A percentile compares a stretch with the other conserved stretches of the same genome.
Conservation (phyloP, 2,888 invertebrate species). For the Dicranocentrus wangi region DNA sequence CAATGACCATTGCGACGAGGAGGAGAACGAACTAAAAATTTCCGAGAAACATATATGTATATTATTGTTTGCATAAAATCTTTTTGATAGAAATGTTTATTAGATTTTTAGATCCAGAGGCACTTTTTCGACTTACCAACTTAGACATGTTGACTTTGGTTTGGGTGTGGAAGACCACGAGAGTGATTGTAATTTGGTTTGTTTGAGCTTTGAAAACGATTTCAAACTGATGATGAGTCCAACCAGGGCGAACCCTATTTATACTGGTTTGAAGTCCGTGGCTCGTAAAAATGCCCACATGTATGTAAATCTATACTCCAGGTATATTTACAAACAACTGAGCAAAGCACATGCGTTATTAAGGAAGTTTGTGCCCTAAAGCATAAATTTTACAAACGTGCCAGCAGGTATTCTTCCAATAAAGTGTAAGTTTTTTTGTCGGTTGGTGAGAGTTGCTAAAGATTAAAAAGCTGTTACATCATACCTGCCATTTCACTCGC, state of each 20-base stretch:
- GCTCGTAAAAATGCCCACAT: neutral
- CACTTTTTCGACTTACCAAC: constrained; percentile 58
- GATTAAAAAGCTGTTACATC: constrained; percentile 1
- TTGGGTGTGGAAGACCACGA: constrained; percentile 51
- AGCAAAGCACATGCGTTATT: neutral
- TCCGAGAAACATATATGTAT: constrained; percentile 13
- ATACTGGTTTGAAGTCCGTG: neutral
- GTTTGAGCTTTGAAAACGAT: constrained; percentile 22
- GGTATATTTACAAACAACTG: neutral
- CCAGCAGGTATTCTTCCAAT: constrained; percentile 1
- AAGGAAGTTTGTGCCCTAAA: neutral
- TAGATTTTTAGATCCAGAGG: neutral
- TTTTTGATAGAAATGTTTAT: constrained; percentile 5
- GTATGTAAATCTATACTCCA: too few relatives aligned
- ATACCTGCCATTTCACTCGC: neutral
- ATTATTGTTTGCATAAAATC: too few relatives aligned
- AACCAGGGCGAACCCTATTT: neutral
- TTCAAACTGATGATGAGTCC: constrained; percentile 43
- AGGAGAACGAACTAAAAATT: constrained; percentile 54
- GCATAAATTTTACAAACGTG: neutral
- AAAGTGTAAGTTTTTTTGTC: neutral
- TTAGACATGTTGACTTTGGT: constrained; percentile 59
- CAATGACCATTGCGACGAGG: constrained; percentile 50
- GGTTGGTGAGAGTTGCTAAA: neutral
- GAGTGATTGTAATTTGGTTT: constrained; percentile 1